These are phyloP conservation scores for Arvicanthis niloticus DNA, from an alignment of 2,113 vertebrate genomes.

Conservation along the genomic window DNA sequence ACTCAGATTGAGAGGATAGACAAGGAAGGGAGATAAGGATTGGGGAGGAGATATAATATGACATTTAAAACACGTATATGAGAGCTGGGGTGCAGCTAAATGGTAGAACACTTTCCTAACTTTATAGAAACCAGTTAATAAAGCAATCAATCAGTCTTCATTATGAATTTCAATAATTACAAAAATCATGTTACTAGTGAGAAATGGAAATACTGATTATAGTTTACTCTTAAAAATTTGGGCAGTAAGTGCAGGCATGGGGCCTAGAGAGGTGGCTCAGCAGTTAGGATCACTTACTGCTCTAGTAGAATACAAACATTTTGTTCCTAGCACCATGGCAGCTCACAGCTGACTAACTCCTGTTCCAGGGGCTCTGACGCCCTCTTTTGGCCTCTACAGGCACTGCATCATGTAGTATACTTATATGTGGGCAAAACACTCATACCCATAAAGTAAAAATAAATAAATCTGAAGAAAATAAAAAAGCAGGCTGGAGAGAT, in stretches of 20 bases:
- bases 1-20: neutral
- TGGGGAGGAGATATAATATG: neutral
- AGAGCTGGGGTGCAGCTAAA: neutral
- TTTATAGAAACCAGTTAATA: neutral
- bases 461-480: neutral
- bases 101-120: neutral
- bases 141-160: neutral
- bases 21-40: neutral
- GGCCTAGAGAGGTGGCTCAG: neutral
- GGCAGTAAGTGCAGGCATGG: neutral
- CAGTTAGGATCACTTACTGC: neutral
- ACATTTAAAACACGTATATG: neutral
- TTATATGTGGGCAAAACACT: neutral
- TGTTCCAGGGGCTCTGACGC: neutral
- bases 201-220: neutral
- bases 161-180: neutral
- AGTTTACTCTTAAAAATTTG: constrained; percentile 9
- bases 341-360: neutral
- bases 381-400: neutral
- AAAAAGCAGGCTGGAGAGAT: neutral
- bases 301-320: neutral
- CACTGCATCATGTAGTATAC: neutral
- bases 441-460: neutral
- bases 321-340: neutral
- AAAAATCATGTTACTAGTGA: neutral